A percentile compares a stretch with the other conserved stretches of the same genome.
Conservation (phyloP, 1,140 invertebrate genomes). For the Zaprionus taronus region DNA sequence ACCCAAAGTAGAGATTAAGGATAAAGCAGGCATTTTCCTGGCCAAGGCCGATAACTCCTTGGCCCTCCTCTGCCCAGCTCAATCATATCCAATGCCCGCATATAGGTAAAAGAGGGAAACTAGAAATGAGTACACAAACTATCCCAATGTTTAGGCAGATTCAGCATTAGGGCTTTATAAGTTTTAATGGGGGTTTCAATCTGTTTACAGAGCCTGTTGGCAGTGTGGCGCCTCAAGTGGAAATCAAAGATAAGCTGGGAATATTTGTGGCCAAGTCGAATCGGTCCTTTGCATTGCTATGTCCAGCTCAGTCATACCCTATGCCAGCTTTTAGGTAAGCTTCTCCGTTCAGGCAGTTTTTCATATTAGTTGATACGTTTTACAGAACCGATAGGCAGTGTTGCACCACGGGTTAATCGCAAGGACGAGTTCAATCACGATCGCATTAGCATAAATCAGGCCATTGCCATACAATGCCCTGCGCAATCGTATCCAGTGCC, state of each 20-base stretch:
- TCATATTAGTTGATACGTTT: background rate
- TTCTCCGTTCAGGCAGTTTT: slow-evolving; percentile 24
- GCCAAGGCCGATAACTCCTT: slow-evolving; percentile 78
- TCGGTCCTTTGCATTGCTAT: slow-evolving; percentile 85
- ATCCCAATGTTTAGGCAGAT: slow-evolving; percentile 16
- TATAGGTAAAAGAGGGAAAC: slow-evolving; percentile 85
- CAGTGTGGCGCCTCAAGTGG: slow-evolving; percentile 86
- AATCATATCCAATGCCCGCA: slow-evolving; percentile 89
- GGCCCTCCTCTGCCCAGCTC: slow-evolving; percentile 89
- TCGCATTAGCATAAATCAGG: slow-evolving; percentile 70
- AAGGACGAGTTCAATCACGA: slow-evolving; percentile 90
- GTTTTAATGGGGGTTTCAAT: background rate
- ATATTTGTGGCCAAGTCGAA: slow-evolving; percentile 53
- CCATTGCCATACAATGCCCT: slow-evolving; percentile 87
- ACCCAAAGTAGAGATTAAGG: slow-evolving; percentile 87
- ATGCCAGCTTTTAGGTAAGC: slow-evolving; percentile 87
- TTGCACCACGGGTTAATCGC: slow-evolving; percentile 90
- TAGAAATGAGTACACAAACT: background rate
- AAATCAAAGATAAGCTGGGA: slow-evolving; percentile 86
- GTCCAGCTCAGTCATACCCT: slow-evolving; percentile 88
- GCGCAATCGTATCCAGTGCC: slow-evolving; percentile 89
- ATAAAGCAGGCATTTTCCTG: slow-evolving; percentile 83
- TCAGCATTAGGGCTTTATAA: background rate
- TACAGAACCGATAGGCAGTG: slow-evolving; percentile 91
- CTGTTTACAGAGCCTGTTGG: slow-evolving; percentile 86